Conservation (phyloP, 2,888 invertebrate species). For the Pterostichus madidus region DNA sequence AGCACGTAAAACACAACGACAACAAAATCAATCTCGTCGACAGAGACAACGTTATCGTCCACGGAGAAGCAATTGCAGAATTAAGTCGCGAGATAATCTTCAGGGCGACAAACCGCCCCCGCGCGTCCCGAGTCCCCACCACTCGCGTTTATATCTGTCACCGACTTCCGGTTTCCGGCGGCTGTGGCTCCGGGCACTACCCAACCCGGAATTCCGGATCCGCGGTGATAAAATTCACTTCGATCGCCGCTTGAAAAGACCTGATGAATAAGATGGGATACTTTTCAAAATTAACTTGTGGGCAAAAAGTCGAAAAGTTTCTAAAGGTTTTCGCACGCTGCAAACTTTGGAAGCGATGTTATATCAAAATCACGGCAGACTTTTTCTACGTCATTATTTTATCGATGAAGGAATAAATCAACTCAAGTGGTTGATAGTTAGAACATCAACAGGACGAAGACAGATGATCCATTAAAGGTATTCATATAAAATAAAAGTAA, state of each 20-base stretch:
- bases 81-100: slow-evolving; percentile 45
- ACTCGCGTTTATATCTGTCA: slow-evolving; percentile 45
- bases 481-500: no score
- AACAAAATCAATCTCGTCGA: slow-evolving; percentile 34
- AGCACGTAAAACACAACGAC: slow-evolving; percentile 34
- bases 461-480: no score
- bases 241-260: slow-evolving; percentile 27
- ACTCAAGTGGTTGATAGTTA: neutral
- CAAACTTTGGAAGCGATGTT: neutral
- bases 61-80: slow-evolving; percentile 23
- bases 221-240: slow-evolving; percentile 47
- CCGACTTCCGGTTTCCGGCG: slow-evolving; percentile 46
- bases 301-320: slow-evolving; percentile 25
- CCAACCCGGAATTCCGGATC: slow-evolving; percentile 37
- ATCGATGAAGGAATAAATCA: slow-evolving; percentile 30
- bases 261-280: slow-evolving; percentile 44
- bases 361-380: slow-evolving; percentile 13
- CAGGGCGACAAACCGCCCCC: slow-evolving; percentile 32
- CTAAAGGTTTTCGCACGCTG: neutral
- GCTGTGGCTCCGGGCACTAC: slow-evolving; percentile 6
- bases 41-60: neutral
- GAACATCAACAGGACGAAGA: no score
- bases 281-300: slow-evolving; percentile 37
- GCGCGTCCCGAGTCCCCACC: neutral
- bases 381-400: slow-evolving; percentile 42